Conservation (phyloP, 2,888 invertebrate genomes). For the Dryocosmus kuriphilus region DNA sequence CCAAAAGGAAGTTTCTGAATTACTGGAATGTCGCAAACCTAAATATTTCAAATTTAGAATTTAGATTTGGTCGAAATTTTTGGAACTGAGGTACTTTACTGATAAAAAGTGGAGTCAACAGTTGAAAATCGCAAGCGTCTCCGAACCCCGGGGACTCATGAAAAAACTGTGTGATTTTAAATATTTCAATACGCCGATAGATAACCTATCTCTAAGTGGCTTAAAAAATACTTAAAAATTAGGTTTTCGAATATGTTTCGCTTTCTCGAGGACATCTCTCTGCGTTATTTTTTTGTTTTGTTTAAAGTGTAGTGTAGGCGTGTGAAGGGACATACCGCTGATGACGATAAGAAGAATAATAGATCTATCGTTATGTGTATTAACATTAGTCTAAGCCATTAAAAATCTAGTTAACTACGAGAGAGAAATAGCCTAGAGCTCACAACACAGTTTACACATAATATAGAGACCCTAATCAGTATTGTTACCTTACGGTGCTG, state of each 20-base stretch:
- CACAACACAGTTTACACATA: slow-evolving; percentile 69
- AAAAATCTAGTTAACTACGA: slow-evolving; percentile 65
- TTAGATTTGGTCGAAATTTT: slow-evolving; percentile 21
- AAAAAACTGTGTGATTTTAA: slow-evolving; percentile 3
- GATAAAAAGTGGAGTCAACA: slow-evolving; percentile 54
- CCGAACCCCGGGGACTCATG: slow-evolving; percentile 58
- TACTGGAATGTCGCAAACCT: slow-evolving; percentile 12
- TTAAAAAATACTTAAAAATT: slow-evolving; percentile 26
- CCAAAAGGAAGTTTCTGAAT: not conserved
- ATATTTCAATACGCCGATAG: slow-evolving; percentile 19
- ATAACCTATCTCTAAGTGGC: slow-evolving; percentile 15
- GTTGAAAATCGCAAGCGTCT: slow-evolving; percentile 67
- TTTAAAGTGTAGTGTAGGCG: slow-evolving; percentile 21
- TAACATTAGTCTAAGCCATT: slow-evolving; percentile 53
- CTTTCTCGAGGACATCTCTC: slow-evolving; percentile 7
- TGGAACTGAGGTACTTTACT: not conserved
- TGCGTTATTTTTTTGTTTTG: slow-evolving; percentile 11
- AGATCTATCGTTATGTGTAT: slow-evolving; percentile 28
- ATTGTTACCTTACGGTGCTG: slow-evolving; percentile 55
- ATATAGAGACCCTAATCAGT: slow-evolving; percentile 56
- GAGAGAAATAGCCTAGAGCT: slow-evolving; percentile 68
- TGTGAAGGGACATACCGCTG: slow-evolving; percentile 10
- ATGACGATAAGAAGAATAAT: slow-evolving; percentile 42
- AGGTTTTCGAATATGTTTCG: slow-evolving; percentile 27
- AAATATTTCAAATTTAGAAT: not conserved